Conservation (phyloP, 2,888 invertebrate genomes). For the Limenitis camilla region DNA sequence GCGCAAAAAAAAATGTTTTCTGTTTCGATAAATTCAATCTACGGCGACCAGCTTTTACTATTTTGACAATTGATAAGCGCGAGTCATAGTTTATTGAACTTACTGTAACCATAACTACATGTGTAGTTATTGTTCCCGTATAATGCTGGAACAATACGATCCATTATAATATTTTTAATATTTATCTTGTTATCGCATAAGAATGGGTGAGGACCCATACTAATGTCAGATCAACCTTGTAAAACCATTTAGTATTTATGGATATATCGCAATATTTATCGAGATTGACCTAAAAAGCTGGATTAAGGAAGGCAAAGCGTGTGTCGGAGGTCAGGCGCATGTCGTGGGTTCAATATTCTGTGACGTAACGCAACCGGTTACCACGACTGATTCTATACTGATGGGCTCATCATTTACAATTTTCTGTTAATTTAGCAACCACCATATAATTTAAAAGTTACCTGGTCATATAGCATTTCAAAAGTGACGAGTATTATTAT, state of each 20-base stretch:
- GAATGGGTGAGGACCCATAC: too few species aligned
- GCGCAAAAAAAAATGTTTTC: too few species aligned
- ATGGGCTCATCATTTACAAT: conserved; percentile 20
- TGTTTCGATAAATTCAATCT: too few species aligned
- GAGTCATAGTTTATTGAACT: too few species aligned
- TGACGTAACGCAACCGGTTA: conserved; percentile 53
- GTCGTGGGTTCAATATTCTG: conserved; percentile 47
- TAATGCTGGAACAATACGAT: not conserved
- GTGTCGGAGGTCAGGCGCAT: conserved; percentile 53
- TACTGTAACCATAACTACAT: too few species aligned
- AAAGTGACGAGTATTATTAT: not conserved
- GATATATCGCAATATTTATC: conserved; percentile 26
- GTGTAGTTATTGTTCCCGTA: too few species aligned
- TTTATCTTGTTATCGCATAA: not conserved
- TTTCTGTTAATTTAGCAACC: conserved; percentile 19
- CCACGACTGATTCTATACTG: too few species aligned
- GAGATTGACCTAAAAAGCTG: conserved; percentile 46
- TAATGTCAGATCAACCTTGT: not conserved
- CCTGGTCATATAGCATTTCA: not conserved
- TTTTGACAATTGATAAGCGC: too few species aligned
- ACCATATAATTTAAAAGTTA: conserved; percentile 5
- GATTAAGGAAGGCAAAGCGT: conserved; percentile 42
- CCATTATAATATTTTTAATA: not conserved
- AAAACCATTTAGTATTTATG: conserved; percentile 1
- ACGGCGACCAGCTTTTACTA: too few species aligned